phyloP scores from a whole-genome alignment of 2,888 invertebrate genomes.

The Isotomurus palustris region DNA sequence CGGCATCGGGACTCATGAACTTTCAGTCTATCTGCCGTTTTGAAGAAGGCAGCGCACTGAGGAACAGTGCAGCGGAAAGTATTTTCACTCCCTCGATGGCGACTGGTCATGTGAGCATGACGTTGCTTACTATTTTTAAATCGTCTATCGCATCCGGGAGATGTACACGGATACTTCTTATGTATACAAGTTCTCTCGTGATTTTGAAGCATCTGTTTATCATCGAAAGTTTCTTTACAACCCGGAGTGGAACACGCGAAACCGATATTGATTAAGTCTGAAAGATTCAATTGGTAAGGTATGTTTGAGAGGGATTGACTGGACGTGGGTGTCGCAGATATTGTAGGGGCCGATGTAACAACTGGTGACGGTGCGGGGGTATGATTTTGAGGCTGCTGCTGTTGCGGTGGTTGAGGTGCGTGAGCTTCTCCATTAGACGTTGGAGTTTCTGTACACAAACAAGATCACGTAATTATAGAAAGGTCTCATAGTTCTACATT shows the following conservation, averaged over 20 bases:
- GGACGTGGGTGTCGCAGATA: not conserved
- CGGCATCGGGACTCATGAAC: slow-evolving; percentile 36
- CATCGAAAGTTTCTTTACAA: slow-evolving; percentile 26
- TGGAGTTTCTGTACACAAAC: not conserved
- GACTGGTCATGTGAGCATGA: slow-evolving; percentile 31
- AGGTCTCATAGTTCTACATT: too few relatives aligned
- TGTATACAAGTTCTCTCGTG: slow-evolving; percentile 31
- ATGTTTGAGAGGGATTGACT: too few relatives aligned
- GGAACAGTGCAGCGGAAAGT: slow-evolving; percentile 33
- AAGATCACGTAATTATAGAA: too few relatives aligned
- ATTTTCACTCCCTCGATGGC: slow-evolving; percentile 28
- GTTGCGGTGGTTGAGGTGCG: not conserved
- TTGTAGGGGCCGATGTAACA: not conserved
- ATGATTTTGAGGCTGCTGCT: not conserved
- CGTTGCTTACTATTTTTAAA: slow-evolving; percentile 35
- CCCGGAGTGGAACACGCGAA: slow-evolving; percentile 32
- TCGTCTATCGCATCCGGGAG: slow-evolving; percentile 32
- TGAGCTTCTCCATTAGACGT: not conserved
- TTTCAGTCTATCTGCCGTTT: slow-evolving; percentile 29
- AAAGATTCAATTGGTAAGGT: slow-evolving; percentile 1
- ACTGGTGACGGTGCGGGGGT: not conserved
- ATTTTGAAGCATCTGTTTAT: slow-evolving; percentile 28
- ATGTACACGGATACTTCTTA: slow-evolving; percentile 32
- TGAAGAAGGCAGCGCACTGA: slow-evolving; percentile 33
- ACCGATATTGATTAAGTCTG: slow-evolving; percentile 1